These are phyloP conservation scores for Dusona sp. DNA, from an alignment of 2,888 invertebrate species.

Conservation along the genomic window DNA sequence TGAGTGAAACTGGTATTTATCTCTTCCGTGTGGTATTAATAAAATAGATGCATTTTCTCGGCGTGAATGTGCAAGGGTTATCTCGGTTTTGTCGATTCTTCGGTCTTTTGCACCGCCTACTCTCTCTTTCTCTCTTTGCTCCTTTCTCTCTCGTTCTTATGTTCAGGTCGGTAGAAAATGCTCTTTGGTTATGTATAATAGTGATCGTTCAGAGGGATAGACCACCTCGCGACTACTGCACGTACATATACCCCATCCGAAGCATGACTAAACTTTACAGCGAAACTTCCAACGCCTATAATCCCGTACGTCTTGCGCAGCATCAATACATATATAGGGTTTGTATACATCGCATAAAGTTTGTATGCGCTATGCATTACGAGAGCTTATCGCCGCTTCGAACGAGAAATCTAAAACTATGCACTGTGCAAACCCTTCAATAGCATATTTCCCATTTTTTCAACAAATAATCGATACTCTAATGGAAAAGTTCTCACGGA, in stretches of 20 bases:
- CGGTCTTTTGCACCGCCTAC: slow-evolving; percentile 38
- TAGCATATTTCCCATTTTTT: not conserved
- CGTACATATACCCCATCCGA: slow-evolving; percentile 33
- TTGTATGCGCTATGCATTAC: slow-evolving; percentile 19
- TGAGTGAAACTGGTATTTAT: slow-evolving; percentile 48
- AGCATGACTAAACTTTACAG: slow-evolving; percentile 55
- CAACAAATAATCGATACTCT: not conserved
- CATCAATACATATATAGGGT: slow-evolving; percentile 8
- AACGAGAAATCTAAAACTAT: slow-evolving; percentile 15
- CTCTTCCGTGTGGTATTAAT: slow-evolving; percentile 36
- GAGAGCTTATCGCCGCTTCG: slow-evolving; percentile 22
- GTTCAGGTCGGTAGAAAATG: slow-evolving; percentile 13
- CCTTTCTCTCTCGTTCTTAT: not conserved
- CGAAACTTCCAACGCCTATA: slow-evolving; percentile 50
- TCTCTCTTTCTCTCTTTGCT: not conserved
- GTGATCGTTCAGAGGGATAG: slow-evolving; percentile 45
- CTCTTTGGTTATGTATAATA: slow-evolving; percentile 36
- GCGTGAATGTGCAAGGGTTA: slow-evolving; percentile 25
- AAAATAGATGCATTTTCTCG: slow-evolving; percentile 34
- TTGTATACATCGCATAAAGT: slow-evolving; percentile 16
- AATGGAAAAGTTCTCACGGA: not conserved
- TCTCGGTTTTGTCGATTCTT: slow-evolving; percentile 40
- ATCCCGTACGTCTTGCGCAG: slow-evolving; percentile 39
- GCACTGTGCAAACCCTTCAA: not conserved
- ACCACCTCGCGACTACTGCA: slow-evolving; percentile 51